Conservation (phyloP, 2,797 vertebrate species). For the Pterois miles region DNA sequence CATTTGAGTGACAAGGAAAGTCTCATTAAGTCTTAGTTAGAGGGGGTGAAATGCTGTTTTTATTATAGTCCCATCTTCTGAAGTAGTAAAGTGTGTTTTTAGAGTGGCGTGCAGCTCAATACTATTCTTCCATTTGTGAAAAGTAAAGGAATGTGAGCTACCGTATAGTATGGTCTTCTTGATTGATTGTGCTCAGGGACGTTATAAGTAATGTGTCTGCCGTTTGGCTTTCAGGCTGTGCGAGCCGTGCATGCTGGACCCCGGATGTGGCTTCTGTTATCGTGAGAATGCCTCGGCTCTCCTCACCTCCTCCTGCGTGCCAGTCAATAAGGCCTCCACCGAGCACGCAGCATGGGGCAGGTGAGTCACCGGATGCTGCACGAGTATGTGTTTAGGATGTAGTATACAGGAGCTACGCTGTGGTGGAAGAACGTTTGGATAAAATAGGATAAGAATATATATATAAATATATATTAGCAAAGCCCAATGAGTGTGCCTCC, state of each 20-base stretch:
- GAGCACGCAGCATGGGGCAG: conserved; percentile 96
- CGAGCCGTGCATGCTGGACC: conserved; percentile 96
- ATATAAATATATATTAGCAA: neutral
- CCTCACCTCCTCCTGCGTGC: conserved; percentile 90
- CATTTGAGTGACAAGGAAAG: no score
- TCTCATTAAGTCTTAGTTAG: neutral
- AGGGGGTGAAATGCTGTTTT: neutral
- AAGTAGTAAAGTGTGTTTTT: neutral
- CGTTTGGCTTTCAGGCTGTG: conserved; percentile 84
- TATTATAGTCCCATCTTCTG: no score
- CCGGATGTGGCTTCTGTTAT: conserved; percentile 96
- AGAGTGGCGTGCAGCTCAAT: neutral
- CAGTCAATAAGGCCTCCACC: conserved; percentile 89
- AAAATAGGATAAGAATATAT: neutral
- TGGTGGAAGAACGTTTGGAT: neutral
- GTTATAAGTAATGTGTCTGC: neutral
- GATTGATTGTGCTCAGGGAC: neutral
- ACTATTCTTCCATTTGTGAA: neutral
- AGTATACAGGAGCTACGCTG: neutral
- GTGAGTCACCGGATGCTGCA: conserved; percentile 80
- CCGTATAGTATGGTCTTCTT: neutral
- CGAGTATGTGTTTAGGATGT: neutral
- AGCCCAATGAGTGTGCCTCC: neutral
- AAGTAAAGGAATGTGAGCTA: neutral
- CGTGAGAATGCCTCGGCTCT: conserved; percentile 89